These are phyloP conservation scores for Xanthia icteritia DNA, from an alignment of 2,888 invertebrate genomes.

Conservation along the genomic window DNA sequence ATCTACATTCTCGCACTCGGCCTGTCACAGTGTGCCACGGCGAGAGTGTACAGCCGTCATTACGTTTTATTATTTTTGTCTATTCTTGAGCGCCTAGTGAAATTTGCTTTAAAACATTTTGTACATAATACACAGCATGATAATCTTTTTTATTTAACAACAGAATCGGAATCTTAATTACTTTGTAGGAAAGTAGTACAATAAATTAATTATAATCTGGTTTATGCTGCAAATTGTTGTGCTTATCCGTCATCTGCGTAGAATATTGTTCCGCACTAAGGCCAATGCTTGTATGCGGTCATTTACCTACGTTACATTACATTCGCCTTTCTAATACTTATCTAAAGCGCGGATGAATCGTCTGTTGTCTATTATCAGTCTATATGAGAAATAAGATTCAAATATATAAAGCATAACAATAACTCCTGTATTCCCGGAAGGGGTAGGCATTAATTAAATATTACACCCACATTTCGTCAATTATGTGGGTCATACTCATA, in stretches of 20 bases:
- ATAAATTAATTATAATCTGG: conserved; percentile 30
- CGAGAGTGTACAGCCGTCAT: too few relatives aligned
- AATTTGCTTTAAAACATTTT: conserved; percentile 12
- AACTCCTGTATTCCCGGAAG: neutral
- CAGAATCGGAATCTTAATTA: conserved; percentile 25
- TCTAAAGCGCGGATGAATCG: conserved; percentile 10
- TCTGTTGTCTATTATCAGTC: neutral
- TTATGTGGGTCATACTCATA: neutral
- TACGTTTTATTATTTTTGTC: neutral
- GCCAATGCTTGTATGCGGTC: conserved; percentile 54
- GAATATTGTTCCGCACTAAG: conserved; percentile 46
- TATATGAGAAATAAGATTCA: neutral
- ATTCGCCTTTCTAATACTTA: conserved; percentile 58
- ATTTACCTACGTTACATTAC: conserved; percentile 57
- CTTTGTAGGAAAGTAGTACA: conserved; percentile 29
- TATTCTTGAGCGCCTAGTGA: neutral
- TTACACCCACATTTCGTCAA: neutral
- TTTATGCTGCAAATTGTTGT: conserved; percentile 35
- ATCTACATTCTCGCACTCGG: too few relatives aligned
- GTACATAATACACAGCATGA: neutral
- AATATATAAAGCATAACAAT: neutral
- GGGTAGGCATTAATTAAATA: neutral
- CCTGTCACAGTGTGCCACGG: too few relatives aligned
- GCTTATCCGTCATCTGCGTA: conserved; percentile 48
- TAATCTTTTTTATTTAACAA: neutral